Evolutionary conservation across 2,888 invertebrate genomes (phyloP).

Genomic region (Tribolium freemani): DNA sequence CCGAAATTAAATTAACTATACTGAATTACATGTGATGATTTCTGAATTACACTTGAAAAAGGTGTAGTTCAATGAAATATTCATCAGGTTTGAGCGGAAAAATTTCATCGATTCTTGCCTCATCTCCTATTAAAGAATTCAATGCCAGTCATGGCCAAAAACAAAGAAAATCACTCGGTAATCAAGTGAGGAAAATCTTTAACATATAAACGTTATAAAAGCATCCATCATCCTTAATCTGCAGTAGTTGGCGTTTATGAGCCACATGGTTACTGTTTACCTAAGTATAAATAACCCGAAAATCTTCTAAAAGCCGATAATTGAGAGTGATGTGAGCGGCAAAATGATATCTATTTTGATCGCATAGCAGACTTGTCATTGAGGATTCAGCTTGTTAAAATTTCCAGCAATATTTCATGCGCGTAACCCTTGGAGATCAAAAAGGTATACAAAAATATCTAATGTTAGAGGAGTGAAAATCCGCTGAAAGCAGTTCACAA

Average conservation of each 20-base stretch:
- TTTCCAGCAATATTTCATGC: constrained; percentile 2
- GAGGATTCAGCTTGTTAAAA: constrained; percentile 1
- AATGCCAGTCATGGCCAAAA: neutral
- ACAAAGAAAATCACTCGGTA: neutral
- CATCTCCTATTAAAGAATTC: neutral
- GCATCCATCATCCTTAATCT: constrained; percentile 14
- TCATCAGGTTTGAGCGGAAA: neutral
- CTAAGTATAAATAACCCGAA: neutral
- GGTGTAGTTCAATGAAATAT: too few species aligned
- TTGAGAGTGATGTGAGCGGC: neutral
- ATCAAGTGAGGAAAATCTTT: neutral
- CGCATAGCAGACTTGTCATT: neutral
- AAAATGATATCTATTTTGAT: neutral
- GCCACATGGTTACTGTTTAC: constrained; percentile 5
- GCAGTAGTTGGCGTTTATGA: constrained; percentile 2
- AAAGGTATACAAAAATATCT: constrained; percentile 10
- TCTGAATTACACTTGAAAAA: too few species aligned
- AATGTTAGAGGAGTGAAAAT: constrained; percentile 3
- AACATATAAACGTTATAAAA: neutral
- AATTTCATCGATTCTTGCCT: neutral
- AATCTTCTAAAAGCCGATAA: neutral
- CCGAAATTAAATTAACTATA: too few species aligned
- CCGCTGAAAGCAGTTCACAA: constrained; percentile 11
- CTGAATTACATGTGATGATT: too few species aligned
- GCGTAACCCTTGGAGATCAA: neutral